These are phyloP conservation scores for Spilogale gracilis DNA, from an alignment of 2,113 vertebrate species.

Conservation along the genomic window DNA sequence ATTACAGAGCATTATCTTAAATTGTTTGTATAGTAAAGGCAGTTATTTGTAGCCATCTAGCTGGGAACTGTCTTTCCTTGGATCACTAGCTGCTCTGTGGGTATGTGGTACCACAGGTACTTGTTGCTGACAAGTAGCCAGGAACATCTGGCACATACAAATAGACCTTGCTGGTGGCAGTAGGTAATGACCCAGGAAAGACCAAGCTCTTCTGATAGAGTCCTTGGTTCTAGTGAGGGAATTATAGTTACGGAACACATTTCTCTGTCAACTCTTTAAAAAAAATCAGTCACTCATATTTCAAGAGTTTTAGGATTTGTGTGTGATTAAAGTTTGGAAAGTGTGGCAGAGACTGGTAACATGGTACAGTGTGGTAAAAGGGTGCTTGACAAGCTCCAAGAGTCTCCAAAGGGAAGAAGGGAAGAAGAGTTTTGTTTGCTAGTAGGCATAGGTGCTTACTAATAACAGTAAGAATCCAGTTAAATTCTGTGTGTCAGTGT, in stretches of 20 bases:
- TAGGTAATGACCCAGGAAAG: background rate
- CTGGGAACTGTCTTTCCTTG: background rate
- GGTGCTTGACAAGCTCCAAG: background rate
- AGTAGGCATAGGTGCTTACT: background rate
- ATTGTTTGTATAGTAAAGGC: background rate
- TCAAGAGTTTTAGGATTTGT: constrained; percentile 6
- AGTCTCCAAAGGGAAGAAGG: background rate
- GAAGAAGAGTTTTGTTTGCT: background rate
- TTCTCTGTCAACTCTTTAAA: background rate
- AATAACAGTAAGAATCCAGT: background rate
- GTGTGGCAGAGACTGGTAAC: background rate
- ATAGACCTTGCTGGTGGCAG: background rate
- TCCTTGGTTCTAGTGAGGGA: background rate
- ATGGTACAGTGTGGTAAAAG: too few species aligned
- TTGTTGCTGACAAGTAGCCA: background rate
- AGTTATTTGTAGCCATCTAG: background rate
- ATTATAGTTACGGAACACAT: background rate
- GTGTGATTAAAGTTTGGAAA: background rate
- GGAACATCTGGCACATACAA: background rate
- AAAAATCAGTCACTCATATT: background rate
- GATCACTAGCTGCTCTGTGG: background rate
- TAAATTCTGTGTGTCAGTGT: background rate
- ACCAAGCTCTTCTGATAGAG: background rate
- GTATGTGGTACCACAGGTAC: background rate
- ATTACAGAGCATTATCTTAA: background rate